phyloP scores from a whole-genome alignment of 2,888 invertebrate species.

The Nysson spinosus region DNA sequence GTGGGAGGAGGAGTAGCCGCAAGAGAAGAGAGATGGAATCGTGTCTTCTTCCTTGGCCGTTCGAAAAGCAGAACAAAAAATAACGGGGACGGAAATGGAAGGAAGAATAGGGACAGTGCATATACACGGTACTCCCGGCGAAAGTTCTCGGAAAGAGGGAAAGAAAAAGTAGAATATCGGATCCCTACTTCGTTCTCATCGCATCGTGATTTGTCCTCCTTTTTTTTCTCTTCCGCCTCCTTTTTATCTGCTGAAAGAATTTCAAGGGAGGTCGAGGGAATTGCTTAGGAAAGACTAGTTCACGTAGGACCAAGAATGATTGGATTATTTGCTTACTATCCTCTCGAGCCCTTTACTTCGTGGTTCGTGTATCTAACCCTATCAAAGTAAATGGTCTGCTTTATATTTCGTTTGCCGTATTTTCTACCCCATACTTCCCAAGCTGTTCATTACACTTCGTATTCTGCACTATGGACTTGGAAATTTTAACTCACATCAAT shows the following conservation, averaged over 20 bases:
- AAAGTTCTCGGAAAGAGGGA: conserved; percentile 28
- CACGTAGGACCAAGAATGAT: conserved; percentile 54
- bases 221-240: not conserved
- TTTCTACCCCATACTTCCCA: too few relatives aligned
- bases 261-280: conserved; percentile 17
- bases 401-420: too few relatives aligned
- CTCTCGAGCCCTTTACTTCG: not conserved
- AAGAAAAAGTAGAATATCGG: conserved; percentile 31
- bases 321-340: conserved; percentile 69
- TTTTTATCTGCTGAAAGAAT: conserved; percentile 35
- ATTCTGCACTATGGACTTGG: too few relatives aligned
- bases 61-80: not conserved
- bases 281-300: not conserved
- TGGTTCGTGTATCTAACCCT: too few relatives aligned
- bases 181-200: not conserved
- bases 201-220: not conserved
- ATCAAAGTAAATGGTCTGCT: too few relatives aligned
- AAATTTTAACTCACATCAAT: too few relatives aligned
- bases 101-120: conserved; percentile 32
- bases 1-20: not conserved
- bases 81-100: conserved; percentile 33
- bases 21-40: not conserved
- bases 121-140: conserved; percentile 37
- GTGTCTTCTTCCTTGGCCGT: not conserved
- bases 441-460: too few relatives aligned